Conservation (phyloP, 2,113 vertebrate species). For the Archilochus colubris region DNA sequence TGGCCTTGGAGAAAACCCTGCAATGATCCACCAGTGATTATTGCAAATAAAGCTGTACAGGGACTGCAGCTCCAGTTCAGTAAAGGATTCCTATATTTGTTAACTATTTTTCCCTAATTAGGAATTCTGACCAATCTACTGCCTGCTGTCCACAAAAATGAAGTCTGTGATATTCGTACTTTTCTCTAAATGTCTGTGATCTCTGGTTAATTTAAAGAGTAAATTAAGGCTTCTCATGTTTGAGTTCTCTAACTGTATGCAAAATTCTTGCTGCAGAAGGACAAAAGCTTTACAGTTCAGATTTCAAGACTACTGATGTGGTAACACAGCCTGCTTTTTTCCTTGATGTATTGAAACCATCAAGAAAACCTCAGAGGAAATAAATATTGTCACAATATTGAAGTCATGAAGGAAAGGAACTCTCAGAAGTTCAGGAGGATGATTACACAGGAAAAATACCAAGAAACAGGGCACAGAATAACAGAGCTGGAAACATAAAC, state of each 20-base stretch:
- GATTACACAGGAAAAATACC: not conserved
- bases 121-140: not conserved
- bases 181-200: not conserved
- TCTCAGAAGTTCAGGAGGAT: not conserved
- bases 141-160: not conserved
- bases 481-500: not conserved
- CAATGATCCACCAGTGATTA: not conserved
- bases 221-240: not conserved
- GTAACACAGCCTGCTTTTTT: not conserved
- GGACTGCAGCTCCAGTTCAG: not conserved
- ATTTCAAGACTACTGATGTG: not conserved
- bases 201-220: not conserved
- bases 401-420: not conserved
- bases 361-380: slow-evolving; percentile 12
- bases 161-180: not conserved
- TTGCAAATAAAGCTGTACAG: not conserved
- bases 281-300: not conserved
- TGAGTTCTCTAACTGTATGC: not conserved
- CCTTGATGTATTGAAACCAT: not conserved
- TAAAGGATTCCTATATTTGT: not conserved
- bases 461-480: not conserved
- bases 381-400: slow-evolving; percentile 44
- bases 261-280: not conserved
- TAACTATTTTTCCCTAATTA: not conserved
- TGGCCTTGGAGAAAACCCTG: not conserved